Percentiles rank a stretch among this genome's conserved stretches.
phyloP scores from a whole-genome alignment of 2,888 invertebrate genomes.

The Linhomoeus sp. region DNA sequence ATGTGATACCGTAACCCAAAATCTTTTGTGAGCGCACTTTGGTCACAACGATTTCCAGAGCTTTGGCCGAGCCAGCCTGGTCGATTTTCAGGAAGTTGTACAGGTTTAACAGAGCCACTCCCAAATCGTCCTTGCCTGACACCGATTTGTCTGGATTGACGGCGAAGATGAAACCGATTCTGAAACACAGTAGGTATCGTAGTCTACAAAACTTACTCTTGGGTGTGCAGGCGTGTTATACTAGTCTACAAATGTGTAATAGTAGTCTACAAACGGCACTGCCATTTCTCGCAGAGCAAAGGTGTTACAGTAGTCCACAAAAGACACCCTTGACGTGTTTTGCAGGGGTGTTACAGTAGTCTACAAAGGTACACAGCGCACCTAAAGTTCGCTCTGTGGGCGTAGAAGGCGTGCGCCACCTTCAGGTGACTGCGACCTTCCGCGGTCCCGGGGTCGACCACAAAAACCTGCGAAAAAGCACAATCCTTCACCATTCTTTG shows the following conservation, averaged over 20 bases:
- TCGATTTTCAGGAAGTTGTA: slow-evolving; percentile 69
- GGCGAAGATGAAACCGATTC: slow-evolving; percentile 63
- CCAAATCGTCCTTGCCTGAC: slow-evolving; percentile 46
- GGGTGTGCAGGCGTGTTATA: too few relatives aligned
- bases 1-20: too few relatives aligned
- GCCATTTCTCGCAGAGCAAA: too few relatives aligned
- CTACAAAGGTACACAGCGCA: too few relatives aligned
- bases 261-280: slow-evolving; percentile 48
- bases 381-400: slow-evolving; percentile 61
- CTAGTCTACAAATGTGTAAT: too few relatives aligned
- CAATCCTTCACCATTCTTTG: background rate
- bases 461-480: slow-evolving; percentile 30
- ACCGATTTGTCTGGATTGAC: slow-evolving; percentile 39
- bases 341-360: too few relatives aligned
- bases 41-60: slow-evolving; percentile 53
- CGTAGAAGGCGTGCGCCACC: slow-evolving; percentile 68
- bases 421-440: slow-evolving; percentile 52
- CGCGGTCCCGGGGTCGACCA: slow-evolving; percentile 58
- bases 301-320: too few relatives aligned
- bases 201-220: too few relatives aligned
- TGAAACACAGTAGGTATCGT: slow-evolving; percentile 12
- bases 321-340: too few relatives aligned
- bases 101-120: slow-evolving; percentile 62
- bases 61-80: slow-evolving; percentile 48
- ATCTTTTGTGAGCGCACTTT: too few relatives aligned